Percentiles rank a stretch among this genome's conserved stretches.
Conservation (phyloP, 2,888 invertebrate species). For the Cremastinae sp. region DNA sequence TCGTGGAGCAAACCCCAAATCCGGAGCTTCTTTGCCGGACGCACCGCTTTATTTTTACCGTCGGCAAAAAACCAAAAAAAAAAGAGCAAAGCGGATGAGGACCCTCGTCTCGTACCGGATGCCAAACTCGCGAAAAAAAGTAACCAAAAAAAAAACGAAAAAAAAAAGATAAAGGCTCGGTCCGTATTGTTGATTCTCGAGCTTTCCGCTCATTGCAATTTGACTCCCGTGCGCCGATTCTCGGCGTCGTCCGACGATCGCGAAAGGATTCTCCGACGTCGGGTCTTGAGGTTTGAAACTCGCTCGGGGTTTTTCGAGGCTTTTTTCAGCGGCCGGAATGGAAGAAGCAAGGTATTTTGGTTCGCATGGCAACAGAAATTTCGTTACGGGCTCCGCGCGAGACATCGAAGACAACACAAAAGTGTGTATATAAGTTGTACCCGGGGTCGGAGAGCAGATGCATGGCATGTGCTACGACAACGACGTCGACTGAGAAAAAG, state of each 20-base stretch:
- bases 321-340: slow-evolving; percentile 5
- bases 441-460: slow-evolving; percentile 76
- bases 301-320: neutral
- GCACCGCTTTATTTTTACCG: neutral
- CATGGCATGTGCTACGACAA: slow-evolving; percentile 77
- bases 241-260: neutral
- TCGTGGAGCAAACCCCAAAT: neutral
- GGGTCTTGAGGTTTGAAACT: neutral
- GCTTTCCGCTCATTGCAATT: neutral
- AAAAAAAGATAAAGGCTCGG: neutral
- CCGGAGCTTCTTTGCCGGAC: neutral
- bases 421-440: slow-evolving; percentile 66
- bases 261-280: neutral
- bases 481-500: slow-evolving; percentile 54
- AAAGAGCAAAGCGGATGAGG: slow-evolving; percentile 16
- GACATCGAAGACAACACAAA: slow-evolving; percentile 75
- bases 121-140: slow-evolving; percentile 20
- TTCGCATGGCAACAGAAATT: slow-evolving; percentile 73
- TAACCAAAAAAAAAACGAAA: slow-evolving; percentile 12
- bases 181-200: neutral
- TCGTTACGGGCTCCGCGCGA: slow-evolving; percentile 67
- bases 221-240: neutral
- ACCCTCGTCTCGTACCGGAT: slow-evolving; percentile 35
- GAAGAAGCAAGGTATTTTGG: slow-evolving; percentile 10
- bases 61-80: slow-evolving; percentile 65